Percentiles rank a stretch among this genome's conserved stretches.
phyloP scores from a whole-genome alignment of 1,140 invertebrate genomes.

The Ptiloglossa arizonensis region DNA sequence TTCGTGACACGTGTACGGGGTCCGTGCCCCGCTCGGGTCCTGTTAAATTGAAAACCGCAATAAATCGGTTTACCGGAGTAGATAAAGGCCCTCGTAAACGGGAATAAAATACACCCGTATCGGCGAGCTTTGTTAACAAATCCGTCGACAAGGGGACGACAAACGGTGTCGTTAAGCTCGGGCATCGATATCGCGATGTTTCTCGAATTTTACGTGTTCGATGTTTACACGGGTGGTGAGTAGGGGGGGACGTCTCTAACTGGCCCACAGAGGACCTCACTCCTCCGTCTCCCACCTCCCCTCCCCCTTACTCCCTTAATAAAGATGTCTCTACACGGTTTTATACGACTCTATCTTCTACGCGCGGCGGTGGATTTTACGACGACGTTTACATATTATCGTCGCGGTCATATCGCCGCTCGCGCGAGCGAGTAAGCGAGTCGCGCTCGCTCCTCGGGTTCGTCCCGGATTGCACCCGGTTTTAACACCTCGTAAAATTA shows the following conservation, averaged over 20 bases:
- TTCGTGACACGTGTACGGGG: neutral
- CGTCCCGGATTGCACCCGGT: slow-evolving; percentile 61
- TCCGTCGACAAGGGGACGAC: slow-evolving; percentile 7
- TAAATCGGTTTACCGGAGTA: slow-evolving; percentile 25
- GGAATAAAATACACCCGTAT: slow-evolving; percentile 13
- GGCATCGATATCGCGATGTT: slow-evolving; percentile 35
- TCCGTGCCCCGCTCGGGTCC: neutral
- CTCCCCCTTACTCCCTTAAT: too few species aligned
- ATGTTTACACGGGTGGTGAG: slow-evolving; percentile 7
- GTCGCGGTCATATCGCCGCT: slow-evolving; percentile 35
- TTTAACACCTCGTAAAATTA: slow-evolving; percentile 71
- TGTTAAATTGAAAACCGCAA: slow-evolving; percentile 30
- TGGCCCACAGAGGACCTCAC: slow-evolving; percentile 38
- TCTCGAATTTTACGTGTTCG: slow-evolving; percentile 51
- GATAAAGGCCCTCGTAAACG: slow-evolving; percentile 29
- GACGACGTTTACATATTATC: slow-evolving; percentile 64
- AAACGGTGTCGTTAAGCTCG: slow-evolving; percentile 41
- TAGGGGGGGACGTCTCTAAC: slow-evolving; percentile 45
- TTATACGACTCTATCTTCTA: slow-evolving; percentile 64
- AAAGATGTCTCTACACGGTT: slow-evolving; percentile 63
- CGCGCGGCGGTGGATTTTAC: slow-evolving; percentile 59
- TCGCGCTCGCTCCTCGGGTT: slow-evolving; percentile 34
- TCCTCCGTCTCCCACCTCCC: too few species aligned
- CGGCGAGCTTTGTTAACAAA: slow-evolving; percentile 41
- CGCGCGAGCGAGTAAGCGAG: neutral